phyloP scores from a whole-genome alignment of 2,888 invertebrate genomes.

The Boloria euphrosyne region DNA sequence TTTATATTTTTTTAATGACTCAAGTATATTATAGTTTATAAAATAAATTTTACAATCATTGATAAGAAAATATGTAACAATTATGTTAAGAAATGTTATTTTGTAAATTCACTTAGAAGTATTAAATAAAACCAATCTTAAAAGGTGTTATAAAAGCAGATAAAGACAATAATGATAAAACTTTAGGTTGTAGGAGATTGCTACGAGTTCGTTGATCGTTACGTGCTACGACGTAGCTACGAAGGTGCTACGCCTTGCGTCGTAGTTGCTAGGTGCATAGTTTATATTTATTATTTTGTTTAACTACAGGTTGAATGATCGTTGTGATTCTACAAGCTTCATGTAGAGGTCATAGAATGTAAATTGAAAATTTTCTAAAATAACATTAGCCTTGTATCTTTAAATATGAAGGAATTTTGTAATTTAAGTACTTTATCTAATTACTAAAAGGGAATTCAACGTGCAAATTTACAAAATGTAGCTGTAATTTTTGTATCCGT shows the following conservation, averaged over 20 bases:
- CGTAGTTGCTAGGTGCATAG: constrained; percentile 13
- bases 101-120: too few relatives aligned
- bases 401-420: neutral
- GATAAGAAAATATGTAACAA: too few relatives aligned
- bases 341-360: constrained; percentile 19
- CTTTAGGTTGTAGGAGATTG: constrained; percentile 15
- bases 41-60: too few relatives aligned
- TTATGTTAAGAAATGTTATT: too few relatives aligned
- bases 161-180: constrained; percentile 17
- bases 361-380: constrained; percentile 16
- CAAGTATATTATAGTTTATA: too few relatives aligned
- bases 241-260: constrained; percentile 26
- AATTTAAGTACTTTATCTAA: too few relatives aligned
- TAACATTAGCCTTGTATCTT: neutral
- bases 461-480: too few relatives aligned
- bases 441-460: too few relatives aligned
- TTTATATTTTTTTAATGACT: too few relatives aligned
- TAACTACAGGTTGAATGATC: constrained; percentile 14
- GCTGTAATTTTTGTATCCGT: too few relatives aligned
- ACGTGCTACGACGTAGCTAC: constrained; percentile 22
- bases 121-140: constrained; percentile 1
- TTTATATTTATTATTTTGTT: neutral
- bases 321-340: constrained; percentile 10
- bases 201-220: constrained; percentile 17
- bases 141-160: constrained; percentile 13